phyloP scores from a whole-genome alignment of 2,888 invertebrate species.

The Athalia circularis region DNA sequence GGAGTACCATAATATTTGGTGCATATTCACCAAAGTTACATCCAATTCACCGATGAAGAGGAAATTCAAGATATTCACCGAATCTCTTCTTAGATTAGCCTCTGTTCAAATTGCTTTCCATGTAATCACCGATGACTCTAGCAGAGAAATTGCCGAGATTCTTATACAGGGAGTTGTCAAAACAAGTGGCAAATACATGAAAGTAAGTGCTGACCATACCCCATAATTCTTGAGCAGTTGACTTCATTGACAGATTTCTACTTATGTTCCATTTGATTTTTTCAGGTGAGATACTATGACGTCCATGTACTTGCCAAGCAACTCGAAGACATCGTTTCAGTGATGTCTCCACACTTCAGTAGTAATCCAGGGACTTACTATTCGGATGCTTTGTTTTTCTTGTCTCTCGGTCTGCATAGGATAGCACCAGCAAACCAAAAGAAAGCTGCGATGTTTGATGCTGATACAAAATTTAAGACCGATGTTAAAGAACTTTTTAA shows the following conservation, averaged over 20 bases:
- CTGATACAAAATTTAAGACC: constrained; percentile 84
- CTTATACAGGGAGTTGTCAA: constrained; percentile 72
- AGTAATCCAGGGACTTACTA: constrained; percentile 85
- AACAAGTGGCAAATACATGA: constrained; percentile 69
- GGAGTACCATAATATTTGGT: constrained; percentile 75
- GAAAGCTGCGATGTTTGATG: constrained; percentile 83
- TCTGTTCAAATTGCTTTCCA: constrained; percentile 77
- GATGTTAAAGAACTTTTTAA: constrained; percentile 81
- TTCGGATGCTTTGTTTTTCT: constrained; percentile 86
- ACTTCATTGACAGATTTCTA: not conserved
- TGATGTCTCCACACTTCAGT: constrained; percentile 84
- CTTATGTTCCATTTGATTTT: constrained; percentile 15
- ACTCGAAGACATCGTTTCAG: constrained; percentile 79
- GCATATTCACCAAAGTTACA: constrained; percentile 78
- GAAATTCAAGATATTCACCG: constrained; percentile 76
- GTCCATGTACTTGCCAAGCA: constrained; percentile 78
- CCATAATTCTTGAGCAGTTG: not conserved
- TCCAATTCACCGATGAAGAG: constrained; percentile 75
- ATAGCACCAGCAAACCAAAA: constrained; percentile 80
- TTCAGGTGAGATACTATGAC: constrained; percentile 78
- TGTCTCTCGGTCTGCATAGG: constrained; percentile 84
- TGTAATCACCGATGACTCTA: constrained; percentile 79
- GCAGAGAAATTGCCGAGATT: constrained; percentile 76
- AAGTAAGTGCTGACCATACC: constrained; percentile 73
- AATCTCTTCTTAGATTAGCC: constrained; percentile 75